These are phyloP conservation scores for Oreochromis niloticus DNA, from an alignment of 2,113 vertebrate genomes.

Conservation along the genomic window DNA sequence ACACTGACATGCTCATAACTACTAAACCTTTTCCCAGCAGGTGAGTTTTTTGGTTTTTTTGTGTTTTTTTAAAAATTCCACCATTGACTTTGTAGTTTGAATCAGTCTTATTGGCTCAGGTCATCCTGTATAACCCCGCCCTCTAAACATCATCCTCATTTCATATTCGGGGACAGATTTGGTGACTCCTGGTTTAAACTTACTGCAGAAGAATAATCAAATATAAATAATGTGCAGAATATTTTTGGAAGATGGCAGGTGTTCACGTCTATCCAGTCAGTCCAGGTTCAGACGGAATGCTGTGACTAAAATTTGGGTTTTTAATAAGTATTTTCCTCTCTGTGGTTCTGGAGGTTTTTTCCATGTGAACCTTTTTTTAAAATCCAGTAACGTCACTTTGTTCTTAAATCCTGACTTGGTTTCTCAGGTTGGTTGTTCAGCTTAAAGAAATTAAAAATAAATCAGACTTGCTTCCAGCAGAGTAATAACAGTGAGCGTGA, in stretches of 20 bases:
- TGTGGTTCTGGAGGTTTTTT: neutral
- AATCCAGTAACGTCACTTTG: neutral
- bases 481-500: neutral
- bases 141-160: neutral
- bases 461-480: neutral
- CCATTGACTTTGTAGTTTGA: neutral
- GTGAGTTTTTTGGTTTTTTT: fast-evolving
- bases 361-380: neutral
- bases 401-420: neutral
- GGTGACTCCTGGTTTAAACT: neutral
- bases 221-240: neutral
- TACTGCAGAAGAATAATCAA: neutral
- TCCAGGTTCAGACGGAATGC: neutral
- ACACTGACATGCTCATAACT: neutral
- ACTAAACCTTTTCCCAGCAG: neutral
- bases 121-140: neutral
- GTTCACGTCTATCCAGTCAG: neutral
- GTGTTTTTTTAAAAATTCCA: neutral
- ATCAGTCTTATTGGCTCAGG: neutral
- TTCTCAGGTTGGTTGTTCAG: neutral
- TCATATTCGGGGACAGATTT: neutral
- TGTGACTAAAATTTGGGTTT: neutral
- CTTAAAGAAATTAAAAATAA: neutral
- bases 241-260: neutral
- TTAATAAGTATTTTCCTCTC: neutral